Percentiles rank a stretch among this genome's conserved stretches.
phyloP scores from a whole-genome alignment of 1,140 invertebrate genomes.

The Hormaphis cornu region DNA sequence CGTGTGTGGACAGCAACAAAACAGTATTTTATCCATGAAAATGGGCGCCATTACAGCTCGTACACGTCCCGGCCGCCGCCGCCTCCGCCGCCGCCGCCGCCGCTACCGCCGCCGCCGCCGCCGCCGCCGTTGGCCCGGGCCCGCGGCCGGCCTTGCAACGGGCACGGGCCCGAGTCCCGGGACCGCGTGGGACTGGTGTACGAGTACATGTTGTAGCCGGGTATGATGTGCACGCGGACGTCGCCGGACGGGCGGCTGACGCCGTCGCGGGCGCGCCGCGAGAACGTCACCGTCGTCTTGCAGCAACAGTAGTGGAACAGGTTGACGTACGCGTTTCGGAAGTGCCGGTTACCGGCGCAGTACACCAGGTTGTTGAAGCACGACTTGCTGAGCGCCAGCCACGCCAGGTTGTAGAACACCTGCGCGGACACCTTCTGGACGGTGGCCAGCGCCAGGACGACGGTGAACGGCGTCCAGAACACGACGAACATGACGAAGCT shows the following conservation, averaged over 20 bases:
- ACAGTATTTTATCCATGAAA: neutral
- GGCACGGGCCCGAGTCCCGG: constrained; percentile 25
- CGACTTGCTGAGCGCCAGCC: constrained; percentile 59
- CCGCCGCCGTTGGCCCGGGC: constrained; percentile 34
- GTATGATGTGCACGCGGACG: constrained; percentile 68
- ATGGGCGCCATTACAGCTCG: constrained; percentile 5
- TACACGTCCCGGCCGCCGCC: constrained; percentile 29
- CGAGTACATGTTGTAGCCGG: constrained; percentile 60
- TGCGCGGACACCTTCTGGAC: constrained; percentile 45
- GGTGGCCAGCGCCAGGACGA: constrained; percentile 48
- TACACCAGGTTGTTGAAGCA: constrained; percentile 60
- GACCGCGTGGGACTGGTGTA: constrained; percentile 50
- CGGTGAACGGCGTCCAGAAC: constrained; percentile 60
- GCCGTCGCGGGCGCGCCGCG: constrained; percentile 52
- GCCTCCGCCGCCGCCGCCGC: neutral
- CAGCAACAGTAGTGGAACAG: constrained; percentile 75
- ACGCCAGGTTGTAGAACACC: constrained; percentile 55
- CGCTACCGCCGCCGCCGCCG: neutral
- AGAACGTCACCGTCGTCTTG: constrained; percentile 64
- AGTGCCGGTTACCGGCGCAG: constrained; percentile 54
- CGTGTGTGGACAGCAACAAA: neutral
- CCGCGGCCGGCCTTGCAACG: constrained; percentile 9
- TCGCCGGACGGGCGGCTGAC: constrained; percentile 50
- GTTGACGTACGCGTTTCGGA: constrained; percentile 64
- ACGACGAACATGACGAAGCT: constrained; percentile 55